Percentiles rank a stretch among this genome's conserved stretches.
Conservation (phyloP, 2,797 vertebrate genomes). For the Yasuhikotakia modesta region DNA sequence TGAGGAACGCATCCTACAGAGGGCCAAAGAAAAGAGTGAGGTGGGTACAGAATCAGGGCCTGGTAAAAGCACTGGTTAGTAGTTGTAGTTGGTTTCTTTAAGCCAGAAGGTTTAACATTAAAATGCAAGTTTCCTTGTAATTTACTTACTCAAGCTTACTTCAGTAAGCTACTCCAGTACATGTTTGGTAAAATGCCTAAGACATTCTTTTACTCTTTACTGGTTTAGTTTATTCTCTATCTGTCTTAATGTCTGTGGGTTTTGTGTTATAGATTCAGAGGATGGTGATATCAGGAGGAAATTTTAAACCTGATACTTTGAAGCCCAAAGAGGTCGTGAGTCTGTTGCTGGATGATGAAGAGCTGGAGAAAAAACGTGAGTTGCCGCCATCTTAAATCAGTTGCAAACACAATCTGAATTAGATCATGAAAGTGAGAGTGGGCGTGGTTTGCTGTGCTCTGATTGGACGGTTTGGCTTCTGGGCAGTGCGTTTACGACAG, state of each 20-base stretch:
- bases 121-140: background rate
- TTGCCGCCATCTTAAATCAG: background rate
- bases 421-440: background rate
- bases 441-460: background rate
- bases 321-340: constrained; percentile 99
- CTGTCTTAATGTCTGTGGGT: constrained; percentile 11
- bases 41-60: constrained; percentile 64
- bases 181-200: no score
- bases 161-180: background rate
- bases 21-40: constrained; percentile 99
- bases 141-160: background rate
- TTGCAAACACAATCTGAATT: background rate
- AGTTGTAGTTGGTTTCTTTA: background rate
- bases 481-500: constrained; percentile 90
- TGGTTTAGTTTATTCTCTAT: constrained; percentile 26
- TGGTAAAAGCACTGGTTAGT: background rate
- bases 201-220: background rate
- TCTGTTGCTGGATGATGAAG: constrained; percentile 94
- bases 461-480: background rate
- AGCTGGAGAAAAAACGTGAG: constrained; percentile 95
- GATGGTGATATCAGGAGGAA: constrained; percentile 98
- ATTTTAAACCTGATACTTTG: constrained; percentile 98
- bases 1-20: constrained; percentile 95
- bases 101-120: background rate
- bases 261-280: constrained; percentile 86